Evolutionary conservation across 2,888 invertebrate genomes (phyloP).

Genomic region (Horisme vitalbata): DNA sequence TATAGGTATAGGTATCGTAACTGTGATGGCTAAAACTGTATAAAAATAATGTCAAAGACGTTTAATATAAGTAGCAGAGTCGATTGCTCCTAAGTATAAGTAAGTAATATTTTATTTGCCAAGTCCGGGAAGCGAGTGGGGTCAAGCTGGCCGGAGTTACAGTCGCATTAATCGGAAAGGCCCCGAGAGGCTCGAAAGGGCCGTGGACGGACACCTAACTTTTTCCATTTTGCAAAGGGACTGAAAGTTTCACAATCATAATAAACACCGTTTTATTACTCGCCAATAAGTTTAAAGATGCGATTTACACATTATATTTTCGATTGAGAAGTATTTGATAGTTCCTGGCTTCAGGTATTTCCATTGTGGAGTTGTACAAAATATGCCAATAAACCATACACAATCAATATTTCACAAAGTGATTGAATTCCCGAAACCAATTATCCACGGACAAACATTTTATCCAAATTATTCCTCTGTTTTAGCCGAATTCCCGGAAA

Average conservation of each 20-base stretch:
- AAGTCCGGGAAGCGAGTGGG: background rate
- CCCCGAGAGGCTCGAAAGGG: background rate
- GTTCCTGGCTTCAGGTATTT: no score
- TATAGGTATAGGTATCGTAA: no score
- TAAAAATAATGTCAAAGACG: no score
- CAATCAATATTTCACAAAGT: background rate
- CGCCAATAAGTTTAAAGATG: constrained; percentile 14
- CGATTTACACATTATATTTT: no score
- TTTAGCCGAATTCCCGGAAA: background rate
- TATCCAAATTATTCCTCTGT: constrained; percentile 2
- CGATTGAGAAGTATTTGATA: no score
- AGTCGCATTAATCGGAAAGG: constrained; percentile 2
- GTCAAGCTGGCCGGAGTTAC: background rate
- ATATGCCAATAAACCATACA: background rate
- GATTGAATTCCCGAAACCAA: constrained; percentile 8
- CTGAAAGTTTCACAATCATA: constrained; percentile 23
- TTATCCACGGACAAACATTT: background rate
- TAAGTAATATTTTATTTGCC: background rate
- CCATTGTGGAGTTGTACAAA: no score
- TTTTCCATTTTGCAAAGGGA: constrained; percentile 24
- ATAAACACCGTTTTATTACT: constrained; percentile 20
- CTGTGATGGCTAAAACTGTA: no score
- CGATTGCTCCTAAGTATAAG: no score
- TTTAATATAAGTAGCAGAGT: no score
- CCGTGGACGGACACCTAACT: constrained; percentile 10